A percentile compares a stretch with the other conserved stretches of the same genome.
phyloP scores from a whole-genome alignment of 2,888 invertebrate species.

The Tortrix viridana region DNA sequence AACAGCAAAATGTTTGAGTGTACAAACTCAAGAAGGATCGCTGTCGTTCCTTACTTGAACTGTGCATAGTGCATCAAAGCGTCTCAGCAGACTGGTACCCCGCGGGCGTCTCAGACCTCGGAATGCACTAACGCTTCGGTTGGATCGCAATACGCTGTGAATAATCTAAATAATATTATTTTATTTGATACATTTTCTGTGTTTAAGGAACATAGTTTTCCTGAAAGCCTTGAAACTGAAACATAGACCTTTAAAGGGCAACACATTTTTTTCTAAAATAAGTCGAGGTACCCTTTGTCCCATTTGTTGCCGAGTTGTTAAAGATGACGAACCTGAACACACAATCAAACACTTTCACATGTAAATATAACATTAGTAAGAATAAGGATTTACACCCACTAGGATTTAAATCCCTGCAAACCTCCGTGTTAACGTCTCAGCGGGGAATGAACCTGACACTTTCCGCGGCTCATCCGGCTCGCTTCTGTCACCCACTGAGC shows the following conservation, averaged over 20 bases:
- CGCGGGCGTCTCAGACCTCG: not conserved
- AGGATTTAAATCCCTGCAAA: not conserved
- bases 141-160: conserved; percentile 10
- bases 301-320: no score
- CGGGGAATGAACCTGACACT: not conserved
- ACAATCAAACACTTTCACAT: no score
- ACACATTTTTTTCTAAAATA: no score
- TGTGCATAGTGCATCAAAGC: conserved; percentile 1
- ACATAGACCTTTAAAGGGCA: no score
- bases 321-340: no score
- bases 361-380: no score
- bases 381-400: not conserved
- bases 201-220: no score
- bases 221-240: no score
- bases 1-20: no score
- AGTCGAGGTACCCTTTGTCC: no score
- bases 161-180: conserved; percentile 8
- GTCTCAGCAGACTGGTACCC: not conserved
- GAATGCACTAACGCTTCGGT: not conserved
- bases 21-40: no score
- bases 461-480: conserved; percentile 13
- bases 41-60: not conserved
- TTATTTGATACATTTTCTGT: not conserved
- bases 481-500: conserved; percentile 5
- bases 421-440: not conserved